These are phyloP conservation scores for Verasper variegatus DNA, from an alignment of 2,113 vertebrate genomes.

Conservation along the genomic window DNA sequence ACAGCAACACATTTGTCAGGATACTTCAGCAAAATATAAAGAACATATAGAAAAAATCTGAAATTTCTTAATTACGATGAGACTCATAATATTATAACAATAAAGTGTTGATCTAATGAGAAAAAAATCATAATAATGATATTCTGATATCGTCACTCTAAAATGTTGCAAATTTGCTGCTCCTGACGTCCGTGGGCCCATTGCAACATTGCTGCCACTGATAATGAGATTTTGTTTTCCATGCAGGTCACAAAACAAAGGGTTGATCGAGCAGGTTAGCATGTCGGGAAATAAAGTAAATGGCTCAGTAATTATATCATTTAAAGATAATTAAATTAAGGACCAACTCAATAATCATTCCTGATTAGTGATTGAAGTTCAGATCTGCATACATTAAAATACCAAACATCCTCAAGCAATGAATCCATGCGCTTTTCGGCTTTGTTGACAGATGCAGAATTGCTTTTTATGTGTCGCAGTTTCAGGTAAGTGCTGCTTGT, in stretches of 20 bases:
- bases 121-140: too few species aligned
- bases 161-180: neutral
- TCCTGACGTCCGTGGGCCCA: neutral
- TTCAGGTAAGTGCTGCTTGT: slow-evolving; percentile 48
- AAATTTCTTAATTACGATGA: too few species aligned
- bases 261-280: slow-evolving; percentile 24
- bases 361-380: slow-evolving; percentile 10
- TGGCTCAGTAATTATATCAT: slow-evolving; percentile 12
- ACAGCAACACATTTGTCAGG: neutral
- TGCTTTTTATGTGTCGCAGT: slow-evolving; percentile 49
- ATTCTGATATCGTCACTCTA: too few species aligned
- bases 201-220: slow-evolving; percentile 4
- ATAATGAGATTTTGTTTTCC: slow-evolving; percentile 47
- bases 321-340: slow-evolving; percentile 18
- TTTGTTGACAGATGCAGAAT: slow-evolving; percentile 50
- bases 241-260: slow-evolving; percentile 29
- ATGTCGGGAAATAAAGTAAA: slow-evolving; percentile 21
- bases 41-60: too few species aligned
- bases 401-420: slow-evolving; percentile 26
- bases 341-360: slow-evolving; percentile 24
- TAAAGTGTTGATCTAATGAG: too few species aligned
- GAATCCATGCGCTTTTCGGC: slow-evolving; percentile 17
- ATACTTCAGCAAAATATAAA: too few species aligned
- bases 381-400: slow-evolving; percentile 26
- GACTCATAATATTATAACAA: too few species aligned